Percentiles rank a stretch among this genome's conserved stretches.
These are phyloP conservation scores for Eleutherodactylus coqui DNA, from an alignment of 2,797 vertebrate genomes.

Conservation along the genomic window DNA sequence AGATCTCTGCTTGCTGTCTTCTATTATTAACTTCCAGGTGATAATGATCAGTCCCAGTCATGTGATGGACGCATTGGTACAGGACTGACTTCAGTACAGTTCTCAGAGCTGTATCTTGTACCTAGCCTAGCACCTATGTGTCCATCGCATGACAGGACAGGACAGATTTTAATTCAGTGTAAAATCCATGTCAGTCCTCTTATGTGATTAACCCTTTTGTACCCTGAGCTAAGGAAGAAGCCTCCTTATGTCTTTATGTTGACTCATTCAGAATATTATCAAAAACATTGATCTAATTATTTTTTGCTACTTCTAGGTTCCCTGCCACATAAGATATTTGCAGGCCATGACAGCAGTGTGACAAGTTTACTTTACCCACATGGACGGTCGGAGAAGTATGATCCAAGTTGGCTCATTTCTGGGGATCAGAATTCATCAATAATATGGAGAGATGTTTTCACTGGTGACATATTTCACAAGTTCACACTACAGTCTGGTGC, in stretches of 20 bases:
- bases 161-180: too few relatives aligned
- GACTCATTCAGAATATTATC: background rate
- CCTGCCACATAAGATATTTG: constrained; percentile 69
- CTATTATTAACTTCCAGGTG: background rate
- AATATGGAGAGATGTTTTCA: constrained; percentile 78
- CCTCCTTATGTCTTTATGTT: background rate
- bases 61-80: background rate
- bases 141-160: too few relatives aligned
- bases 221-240: background rate
- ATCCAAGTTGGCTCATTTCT: constrained; percentile 79
- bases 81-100: background rate
- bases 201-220: too few relatives aligned
- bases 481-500: constrained; percentile 76
- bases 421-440: constrained; percentile 75
- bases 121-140: too few relatives aligned
- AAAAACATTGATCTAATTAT: background rate
- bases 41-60: background rate
- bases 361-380: constrained; percentile 78
- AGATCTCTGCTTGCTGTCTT: background rate
- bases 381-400: constrained; percentile 72
- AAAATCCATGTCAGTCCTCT: too few relatives aligned
- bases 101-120: too few relatives aligned
- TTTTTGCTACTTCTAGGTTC: constrained; percentile 69
- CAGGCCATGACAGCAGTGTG: constrained; percentile 73
- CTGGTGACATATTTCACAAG: constrained; percentile 72